These are phyloP conservation scores for Drosophila koepferae DNA, from an alignment of 2,888 invertebrate species.

Conservation along the genomic window DNA sequence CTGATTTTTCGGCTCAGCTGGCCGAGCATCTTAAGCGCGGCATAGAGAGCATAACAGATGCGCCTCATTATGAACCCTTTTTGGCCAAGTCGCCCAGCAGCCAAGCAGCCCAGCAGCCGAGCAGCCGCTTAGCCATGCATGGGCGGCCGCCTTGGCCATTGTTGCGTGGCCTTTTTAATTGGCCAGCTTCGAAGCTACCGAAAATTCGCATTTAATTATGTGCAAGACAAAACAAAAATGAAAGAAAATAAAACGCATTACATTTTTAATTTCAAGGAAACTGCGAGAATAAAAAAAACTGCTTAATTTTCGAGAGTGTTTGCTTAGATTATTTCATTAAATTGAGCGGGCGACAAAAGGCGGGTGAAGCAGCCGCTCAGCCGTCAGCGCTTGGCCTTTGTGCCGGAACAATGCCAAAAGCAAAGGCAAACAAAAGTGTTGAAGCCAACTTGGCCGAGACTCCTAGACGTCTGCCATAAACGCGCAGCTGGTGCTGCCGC, in stretches of 20 bases:
- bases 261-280: constrained; percentile 67
- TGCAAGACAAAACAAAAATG: constrained; percentile 40
- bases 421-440: constrained; percentile 78
- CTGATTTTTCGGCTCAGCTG: constrained; percentile 35
- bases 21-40: constrained; percentile 22
- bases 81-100: constrained; percentile 23
- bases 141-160: constrained; percentile 64
- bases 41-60: constrained; percentile 33
- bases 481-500: constrained; percentile 28
- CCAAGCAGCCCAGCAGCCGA: constrained; percentile 13
- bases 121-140: constrained; percentile 68
- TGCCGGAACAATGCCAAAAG: constrained; percentile 68
- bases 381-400: constrained; percentile 56
- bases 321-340: constrained; percentile 82
- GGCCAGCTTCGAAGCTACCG: constrained; percentile 55
- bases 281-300: constrained; percentile 31
- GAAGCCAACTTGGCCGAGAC: constrained; percentile 37
- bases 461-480: constrained; percentile 68
- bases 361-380: constrained; percentile 19
- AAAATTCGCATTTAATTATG: constrained; percentile 74
- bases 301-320: constrained; percentile 79
- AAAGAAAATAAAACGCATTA: constrained; percentile 49
- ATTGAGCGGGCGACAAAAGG: constrained; percentile 72
- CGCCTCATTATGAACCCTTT: constrained; percentile 58
- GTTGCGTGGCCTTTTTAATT: constrained; percentile 78